These are phyloP conservation scores for Pollachius pollachius DNA, from an alignment of 2,113 vertebrate species.

Conservation along the genomic window DNA sequence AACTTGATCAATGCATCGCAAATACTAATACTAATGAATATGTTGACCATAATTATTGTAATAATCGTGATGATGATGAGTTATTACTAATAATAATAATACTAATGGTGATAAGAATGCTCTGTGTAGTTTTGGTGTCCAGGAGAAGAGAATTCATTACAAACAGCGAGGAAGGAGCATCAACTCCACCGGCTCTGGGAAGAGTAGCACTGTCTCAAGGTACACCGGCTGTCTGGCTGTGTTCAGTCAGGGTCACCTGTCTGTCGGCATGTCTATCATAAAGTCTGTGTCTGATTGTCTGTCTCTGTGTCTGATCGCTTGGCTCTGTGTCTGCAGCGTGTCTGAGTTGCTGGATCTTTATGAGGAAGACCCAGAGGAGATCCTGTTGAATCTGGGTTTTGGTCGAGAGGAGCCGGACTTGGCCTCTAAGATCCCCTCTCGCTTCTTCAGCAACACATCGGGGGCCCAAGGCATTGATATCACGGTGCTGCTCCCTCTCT, in stretches of 20 bases:
- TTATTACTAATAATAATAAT: no score
- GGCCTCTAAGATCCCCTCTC: slow-evolving; percentile 88
- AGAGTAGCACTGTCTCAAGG: slow-evolving; percentile 97
- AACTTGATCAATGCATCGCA: no score
- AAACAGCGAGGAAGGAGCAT: slow-evolving; percentile 91
- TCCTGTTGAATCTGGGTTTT: slow-evolving; percentile 96
- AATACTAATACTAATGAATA: no score
- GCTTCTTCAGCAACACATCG: slow-evolving; percentile 89
- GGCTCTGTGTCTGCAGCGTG: slow-evolving; percentile 74
- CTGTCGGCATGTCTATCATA: no score
- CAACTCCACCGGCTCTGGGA: slow-evolving; percentile 96
- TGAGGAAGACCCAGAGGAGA: slow-evolving; percentile 95
- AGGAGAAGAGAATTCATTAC: slow-evolving; percentile 87
- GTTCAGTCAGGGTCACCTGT: neutral
- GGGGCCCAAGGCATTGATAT: slow-evolving; percentile 94
- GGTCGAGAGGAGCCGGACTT: slow-evolving; percentile 95
- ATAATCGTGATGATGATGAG: no score
- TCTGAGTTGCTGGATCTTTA: slow-evolving; percentile 96
- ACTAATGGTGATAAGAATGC: no score
- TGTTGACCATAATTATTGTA: no score
- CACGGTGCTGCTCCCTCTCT: slow-evolving; percentile 63
- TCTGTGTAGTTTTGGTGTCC: slow-evolving; percentile 76
- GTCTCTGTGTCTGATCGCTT: neutral
- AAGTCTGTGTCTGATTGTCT: no score
- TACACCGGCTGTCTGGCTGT: slow-evolving; percentile 49